Evolutionary conservation across 2,888 invertebrate species (phyloP), one percentile per base, ranked within the genome.

Genomic region (Euspilapteryx auroguttella): DNA sequence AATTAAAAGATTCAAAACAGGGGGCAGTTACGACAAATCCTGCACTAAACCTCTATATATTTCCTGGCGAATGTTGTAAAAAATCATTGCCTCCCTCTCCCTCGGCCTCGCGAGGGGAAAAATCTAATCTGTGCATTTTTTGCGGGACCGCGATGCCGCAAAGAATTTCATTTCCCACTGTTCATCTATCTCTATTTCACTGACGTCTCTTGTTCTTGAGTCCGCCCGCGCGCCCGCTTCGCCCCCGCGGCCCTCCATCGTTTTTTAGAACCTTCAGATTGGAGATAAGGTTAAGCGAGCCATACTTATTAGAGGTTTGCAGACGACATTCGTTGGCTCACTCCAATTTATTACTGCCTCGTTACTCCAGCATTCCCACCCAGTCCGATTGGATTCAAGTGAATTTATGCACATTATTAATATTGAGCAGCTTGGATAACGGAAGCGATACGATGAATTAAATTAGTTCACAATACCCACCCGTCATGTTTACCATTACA

Each of bases 151-250:
- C 73, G 71, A 73, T 68, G 69, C 76, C 77, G 76, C 77, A 75
- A 77, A 76, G 76, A 77, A 77, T 77, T 77, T 77, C 76, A 77
- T 77, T 77, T 77, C 76, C 76, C 71, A 73, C 73, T 76, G 75
- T 77, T 76, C 76, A 77, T 77, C 75, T 76, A 73, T 77, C 76
- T 76, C 75, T 73, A 73, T 75, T 75, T 69, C 73, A 73, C 61
- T 75, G 75, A 75, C 75, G 69, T 63, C 71, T 62, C 71, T 71
- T 73, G 75, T 76, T 76, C 75, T 75, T 75, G 57, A 50, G 41
- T 43, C 47, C 43, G 52, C 55, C 44, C 50, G 45, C 44, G 42
- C 47, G 44, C 36, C 44, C 31, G 36, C 38, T 35, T 33, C 38
- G 43, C 44, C 45, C n/a, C n/a, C 27, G 20, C 29, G 15, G 30